Conservation (phyloP, 2,797 vertebrate genomes). For the Malacoctenus gilli region DNA sequence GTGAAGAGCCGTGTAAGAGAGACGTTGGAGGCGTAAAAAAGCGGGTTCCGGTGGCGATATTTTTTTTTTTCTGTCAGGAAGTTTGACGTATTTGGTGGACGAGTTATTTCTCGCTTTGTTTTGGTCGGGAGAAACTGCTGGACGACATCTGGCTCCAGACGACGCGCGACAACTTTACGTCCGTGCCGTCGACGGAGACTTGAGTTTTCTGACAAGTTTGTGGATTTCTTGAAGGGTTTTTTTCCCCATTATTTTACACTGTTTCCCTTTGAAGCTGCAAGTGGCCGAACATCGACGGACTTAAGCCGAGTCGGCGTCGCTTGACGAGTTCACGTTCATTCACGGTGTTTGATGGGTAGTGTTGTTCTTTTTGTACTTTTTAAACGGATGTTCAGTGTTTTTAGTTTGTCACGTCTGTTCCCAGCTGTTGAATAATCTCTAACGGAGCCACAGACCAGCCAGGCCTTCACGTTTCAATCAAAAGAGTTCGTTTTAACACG, state of each 20-base stretch:
- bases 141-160: background rate
- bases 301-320: background rate
- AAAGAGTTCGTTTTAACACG: too few species aligned
- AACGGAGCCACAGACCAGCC: too few species aligned
- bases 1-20: slow-evolving; percentile 5
- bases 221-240: background rate
- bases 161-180: background rate
- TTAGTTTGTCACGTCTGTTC: too few species aligned
- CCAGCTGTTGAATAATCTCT: too few species aligned
- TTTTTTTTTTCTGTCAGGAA: slow-evolving; percentile 76
- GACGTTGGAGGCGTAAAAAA: slow-evolving; percentile 43
- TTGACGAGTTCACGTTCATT: background rate
- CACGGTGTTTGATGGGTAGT: too few species aligned
- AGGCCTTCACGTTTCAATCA: too few species aligned
- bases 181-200: too few species aligned
- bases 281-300: slow-evolving; percentile 21
- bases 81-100: slow-evolving; percentile 69
- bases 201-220: background rate
- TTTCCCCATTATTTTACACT: slow-evolving; percentile 3
- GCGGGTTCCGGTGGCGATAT: slow-evolving; percentile 77
- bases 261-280: slow-evolving; percentile 3
- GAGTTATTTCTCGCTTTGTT: slow-evolving; percentile 65
- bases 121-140: slow-evolving; percentile 53
- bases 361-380: too few species aligned
- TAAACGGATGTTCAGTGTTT: too few species aligned